Base-by-base conservation (phyloP, 2,888 invertebrate species). In the Caenorhabditis sp. region DNA sequence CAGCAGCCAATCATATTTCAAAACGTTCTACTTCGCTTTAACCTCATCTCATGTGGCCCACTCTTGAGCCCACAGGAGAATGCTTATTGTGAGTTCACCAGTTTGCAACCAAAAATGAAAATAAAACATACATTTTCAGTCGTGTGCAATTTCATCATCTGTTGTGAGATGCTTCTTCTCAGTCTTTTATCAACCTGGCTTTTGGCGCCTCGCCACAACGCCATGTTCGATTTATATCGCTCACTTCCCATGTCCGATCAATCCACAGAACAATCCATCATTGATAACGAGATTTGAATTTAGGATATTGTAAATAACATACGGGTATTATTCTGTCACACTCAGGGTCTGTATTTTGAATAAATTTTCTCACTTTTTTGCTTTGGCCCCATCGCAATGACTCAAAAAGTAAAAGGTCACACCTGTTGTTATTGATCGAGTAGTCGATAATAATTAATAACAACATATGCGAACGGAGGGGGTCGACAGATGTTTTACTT, bases 1-100 rank as follows among this genome's bases (percentile, higher is more conserved):
- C 86, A 86, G 68, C 86, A 86, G 60, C 86, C 86, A 27, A 81
- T 86, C 66, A 77, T 86, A 31, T 86, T 86, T 75, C 84, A 86
- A 61, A 86, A 86, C 57, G 76, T 86, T 26, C 71, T 82, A 14
- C 77, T 82, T 26, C 72, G 82, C 14, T 86, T 86, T 67, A 79
- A 77, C 19, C 66, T 83, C 26, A 84, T 86, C 53, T 78, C 77
- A 1, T 86, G 86, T 58, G 84, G 84, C n/a, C 81, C 83, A 5
- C 62, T 86, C 10, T 75, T 86, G 43, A 78, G 78, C 14, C 83
- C 86, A 10, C 81, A 81, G 60, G 84, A 84, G 66, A 82, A 84
- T 72, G 86, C 84, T 14, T 78, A 82, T 51, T 86, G 86, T 86
- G 58, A 43, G 43, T 5, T 43, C 14, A 17, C 17, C 17, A 3